phyloP scores from a whole-genome alignment of 2,797 vertebrate species.

The Cottoperca gobio region DNA sequence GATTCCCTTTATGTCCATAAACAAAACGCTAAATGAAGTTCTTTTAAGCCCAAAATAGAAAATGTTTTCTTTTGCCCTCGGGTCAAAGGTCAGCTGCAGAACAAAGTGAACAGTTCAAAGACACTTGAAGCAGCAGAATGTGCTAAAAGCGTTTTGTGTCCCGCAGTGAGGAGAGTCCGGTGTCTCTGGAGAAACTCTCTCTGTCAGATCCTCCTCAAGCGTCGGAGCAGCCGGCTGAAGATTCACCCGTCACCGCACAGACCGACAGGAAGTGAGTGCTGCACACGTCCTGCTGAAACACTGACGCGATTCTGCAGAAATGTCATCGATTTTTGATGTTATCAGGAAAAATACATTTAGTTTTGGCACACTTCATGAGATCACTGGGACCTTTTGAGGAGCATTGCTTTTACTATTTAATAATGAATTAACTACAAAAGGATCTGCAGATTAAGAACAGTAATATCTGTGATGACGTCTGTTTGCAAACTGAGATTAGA shows the following conservation, averaged over 20 bases:
- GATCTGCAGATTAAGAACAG: neutral
- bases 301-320: neutral
- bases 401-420: neutral
- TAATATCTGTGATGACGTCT: too few relatives aligned
- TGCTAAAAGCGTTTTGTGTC: slow-evolving; percentile 10
- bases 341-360: neutral
- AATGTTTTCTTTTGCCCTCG: neutral
- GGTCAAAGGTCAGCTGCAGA: slow-evolving; percentile 5
- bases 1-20: neutral
- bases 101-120: neutral
- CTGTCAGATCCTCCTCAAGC: slow-evolving; percentile 73
- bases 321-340: neutral
- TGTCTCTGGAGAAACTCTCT: slow-evolving; percentile 83
- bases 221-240: slow-evolving; percentile 58
- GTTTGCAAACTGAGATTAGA: neutral
- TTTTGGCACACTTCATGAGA: neutral
- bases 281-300: too few relatives aligned
- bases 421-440: too few relatives aligned
- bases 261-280: slow-evolving; percentile 77
- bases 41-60: neutral
- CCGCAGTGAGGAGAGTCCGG: slow-evolving; percentile 75
- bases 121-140: neutral
- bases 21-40: neutral
- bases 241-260: slow-evolving; percentile 46
- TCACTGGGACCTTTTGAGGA: neutral